Evolutionary conservation across 2,888 invertebrate genomes (phyloP), one percentile per base, ranked within the genome.

Genomic region (Drosophila kambysellisi): DNA sequence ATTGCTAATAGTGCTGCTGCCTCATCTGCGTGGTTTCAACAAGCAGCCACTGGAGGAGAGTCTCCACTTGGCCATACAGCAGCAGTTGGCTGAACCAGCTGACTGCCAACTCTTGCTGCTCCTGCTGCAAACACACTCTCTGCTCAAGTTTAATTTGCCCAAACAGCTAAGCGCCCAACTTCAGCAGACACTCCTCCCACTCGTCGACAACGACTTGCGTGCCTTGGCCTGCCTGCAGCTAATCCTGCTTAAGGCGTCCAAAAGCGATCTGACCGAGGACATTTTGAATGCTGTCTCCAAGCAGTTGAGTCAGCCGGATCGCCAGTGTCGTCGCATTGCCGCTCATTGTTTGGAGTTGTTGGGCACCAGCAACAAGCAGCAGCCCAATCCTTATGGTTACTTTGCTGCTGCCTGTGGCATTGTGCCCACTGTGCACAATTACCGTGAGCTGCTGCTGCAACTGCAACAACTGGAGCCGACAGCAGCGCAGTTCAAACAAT

Each of bases 341-440:
- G 94, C 96, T 0, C 96, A 97, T 82, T 95, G 97, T 54, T 95
- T 97, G 88, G 95, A 96, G 41, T 92, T 96, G 30, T 96, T 97
- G 82, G 67, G 76, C 11, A 35, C 46, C 4, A 94, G 39, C 33
- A 81, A 68, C 35, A 82, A 72, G 33, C 46, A 53, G 6, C 39
- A 37, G 8, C 3, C n/a, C 3, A 90, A 83, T 72, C 92, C 97
- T 3, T 97, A 97, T 86, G 94, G 94, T 29, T 94, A 95, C 63
- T 96, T 97, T 76, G 95, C 95, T 81, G 93, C 95, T 60, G 95
- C 97, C 0, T 98, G 98, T 93, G 94, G 94, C 30, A 95, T 96
- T 51, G 94, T 95, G 25, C 94, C 96, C 0, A 95, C 95, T 8
- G 95, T 99, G 4, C 95, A 96, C 80, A 96, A 96, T 33, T 98